Evolutionary conservation across 2,797 vertebrate species (phyloP), one percentile per base, ranked within the genome.

Genomic region (Sorex maritimensis): DNA sequence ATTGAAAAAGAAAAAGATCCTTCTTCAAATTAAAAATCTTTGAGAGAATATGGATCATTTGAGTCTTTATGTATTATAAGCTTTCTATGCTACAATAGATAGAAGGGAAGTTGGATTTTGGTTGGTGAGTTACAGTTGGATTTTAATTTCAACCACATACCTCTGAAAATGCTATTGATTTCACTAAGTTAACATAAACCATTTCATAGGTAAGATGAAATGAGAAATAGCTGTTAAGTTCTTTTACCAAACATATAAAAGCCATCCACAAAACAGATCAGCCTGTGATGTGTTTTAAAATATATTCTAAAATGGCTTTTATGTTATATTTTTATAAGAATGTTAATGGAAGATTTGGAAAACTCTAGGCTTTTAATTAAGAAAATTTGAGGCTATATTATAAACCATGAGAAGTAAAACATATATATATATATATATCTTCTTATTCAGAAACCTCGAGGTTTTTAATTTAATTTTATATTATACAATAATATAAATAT

Each of bases 181-280:
- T 93, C 91, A 84, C 67, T 77, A 87, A 79, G 26, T 63, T 94
- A 90, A 88, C 68, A 78, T 81, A 88, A 95, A 58, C 79, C 34
- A 71, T 88, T 82, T 19, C 19, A 79, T 5, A 38, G 52, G 4
- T 41, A 74, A 82, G n/a, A 82, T 80, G 52, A 87, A 87, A 91
- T 14, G 55, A 61, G n/a, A 75, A 30, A 88, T 88, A 91, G 68
- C 0, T 73, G 38, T 82, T 26, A 89, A 75, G 13, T 82, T 72
- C 34, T 88, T 92, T 13, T 82, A 6, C 94, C 61, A 71, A 58
- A 81, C 9, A 91, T 11, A 34, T 87, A 58, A 58, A 19, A 58
- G 55, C 55, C 0, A 61, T 28, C 19, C 23, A 85, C 34, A 92
- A 93, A 85, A 61, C 28, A 19, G 3, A 46, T 28, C 24, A 74